phyloP scores from a whole-genome alignment of 2,888 invertebrate species.

The Automeris io region DNA sequence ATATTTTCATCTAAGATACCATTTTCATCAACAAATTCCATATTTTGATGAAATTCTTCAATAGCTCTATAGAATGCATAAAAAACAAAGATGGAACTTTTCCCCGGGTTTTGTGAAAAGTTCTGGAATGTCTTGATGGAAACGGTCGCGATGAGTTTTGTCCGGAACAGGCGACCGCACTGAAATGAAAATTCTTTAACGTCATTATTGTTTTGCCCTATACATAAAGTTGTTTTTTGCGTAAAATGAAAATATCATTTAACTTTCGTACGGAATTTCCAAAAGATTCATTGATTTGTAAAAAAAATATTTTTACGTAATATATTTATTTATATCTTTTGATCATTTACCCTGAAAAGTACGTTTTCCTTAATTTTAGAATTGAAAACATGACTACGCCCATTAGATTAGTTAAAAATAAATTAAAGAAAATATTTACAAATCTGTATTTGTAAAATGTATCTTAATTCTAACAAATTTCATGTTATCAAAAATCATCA shows the following conservation, averaged over 20 bases:
- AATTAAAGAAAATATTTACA: too few species aligned
- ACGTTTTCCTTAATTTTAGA: too few species aligned
- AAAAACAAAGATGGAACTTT: constrained; percentile 33
- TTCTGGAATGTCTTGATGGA: constrained; percentile 62
- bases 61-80: constrained; percentile 27
- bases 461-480: too few species aligned
- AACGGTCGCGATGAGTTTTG: constrained; percentile 38
- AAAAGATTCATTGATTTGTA: too few species aligned
- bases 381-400: too few species aligned
- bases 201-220: constrained; percentile 57
- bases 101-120: constrained; percentile 50
- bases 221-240: constrained; percentile 30
- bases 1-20: too few species aligned
- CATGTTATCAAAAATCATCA: too few species aligned
- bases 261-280: not conserved
- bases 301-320: too few species aligned
- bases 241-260: constrained; percentile 21
- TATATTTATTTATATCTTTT: too few species aligned
- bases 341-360: too few species aligned
- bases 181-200: constrained; percentile 66
- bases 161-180: constrained; percentile 38
- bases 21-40: constrained; percentile 2
- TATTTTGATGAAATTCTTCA: constrained; percentile 12
- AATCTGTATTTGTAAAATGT: too few species aligned
- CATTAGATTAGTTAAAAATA: too few species aligned